Percentiles rank a stretch among this genome's conserved stretches.
Evolutionary conservation across 2,797 vertebrate genomes (phyloP).

Genomic region (Jordanella pulchra): DNA sequence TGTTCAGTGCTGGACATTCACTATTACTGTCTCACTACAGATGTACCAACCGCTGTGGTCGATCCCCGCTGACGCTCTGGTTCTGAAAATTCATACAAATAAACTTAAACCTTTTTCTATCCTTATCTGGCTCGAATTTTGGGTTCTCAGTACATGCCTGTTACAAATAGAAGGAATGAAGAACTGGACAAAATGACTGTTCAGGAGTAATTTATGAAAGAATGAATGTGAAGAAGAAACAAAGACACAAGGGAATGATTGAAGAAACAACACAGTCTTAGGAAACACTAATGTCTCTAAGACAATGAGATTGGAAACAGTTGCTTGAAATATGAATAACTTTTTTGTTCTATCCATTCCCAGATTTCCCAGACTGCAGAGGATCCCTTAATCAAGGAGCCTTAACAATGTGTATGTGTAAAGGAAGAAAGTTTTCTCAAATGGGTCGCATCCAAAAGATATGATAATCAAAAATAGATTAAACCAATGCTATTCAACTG

Average conservation of each 20-base stretch:
- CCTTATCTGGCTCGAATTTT: too few species aligned
- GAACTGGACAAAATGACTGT: neutral
- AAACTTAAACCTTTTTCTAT: too few species aligned
- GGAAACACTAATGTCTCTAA: too few species aligned
- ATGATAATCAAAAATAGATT: conserved; percentile 54
- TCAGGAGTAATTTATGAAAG: neutral
- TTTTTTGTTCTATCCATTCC: neutral
- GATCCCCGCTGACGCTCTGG: too few species aligned
- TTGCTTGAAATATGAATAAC: neutral
- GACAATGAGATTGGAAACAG: neutral
- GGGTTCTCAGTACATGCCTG: too few species aligned
- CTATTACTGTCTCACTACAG: too few species aligned
- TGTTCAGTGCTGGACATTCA: too few species aligned
- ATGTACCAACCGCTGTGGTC: too few species aligned
- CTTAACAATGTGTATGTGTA: conserved; percentile 1
- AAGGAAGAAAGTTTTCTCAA: conserved; percentile 21
- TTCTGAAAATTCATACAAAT: too few species aligned
- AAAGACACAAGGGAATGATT: neutral
- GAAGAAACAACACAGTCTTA: neutral
- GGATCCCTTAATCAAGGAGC: neutral
- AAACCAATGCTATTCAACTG: conserved; percentile 33
- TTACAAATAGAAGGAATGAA: too few species aligned
- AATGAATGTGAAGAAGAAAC: neutral
- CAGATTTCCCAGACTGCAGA: neutral
- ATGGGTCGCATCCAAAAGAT: conserved; percentile 34